Percentiles rank a stretch among this genome's conserved stretches.
Conservation (phyloP, 2,888 invertebrate genomes). For the Drosophila austrosaltans region DNA sequence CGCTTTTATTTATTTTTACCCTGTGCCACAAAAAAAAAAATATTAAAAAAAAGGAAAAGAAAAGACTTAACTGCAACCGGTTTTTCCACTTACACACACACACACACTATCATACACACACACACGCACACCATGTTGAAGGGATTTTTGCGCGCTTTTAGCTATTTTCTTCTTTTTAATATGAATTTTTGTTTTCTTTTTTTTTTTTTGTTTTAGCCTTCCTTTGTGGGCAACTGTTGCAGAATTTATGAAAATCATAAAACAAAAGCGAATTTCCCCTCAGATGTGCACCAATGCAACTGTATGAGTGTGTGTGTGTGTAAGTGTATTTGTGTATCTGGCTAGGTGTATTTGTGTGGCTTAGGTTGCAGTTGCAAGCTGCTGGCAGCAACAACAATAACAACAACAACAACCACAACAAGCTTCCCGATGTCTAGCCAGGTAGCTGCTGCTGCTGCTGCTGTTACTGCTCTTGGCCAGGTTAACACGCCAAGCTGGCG, state of each 20-base stretch:
- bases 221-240: slow-evolving; percentile 50
- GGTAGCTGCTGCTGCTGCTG: slow-evolving; percentile 51
- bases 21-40: slow-evolving; percentile 52
- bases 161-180: slow-evolving; percentile 71
- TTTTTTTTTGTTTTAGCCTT: slow-evolving; percentile 22
- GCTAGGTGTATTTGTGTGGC: slow-evolving; percentile 32
- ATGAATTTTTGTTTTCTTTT: slow-evolving; percentile 35
- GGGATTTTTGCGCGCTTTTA: slow-evolving; percentile 74
- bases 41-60: slow-evolving; percentile 29
- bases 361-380: slow-evolving; percentile 69
- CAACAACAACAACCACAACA: slow-evolving; percentile 62
- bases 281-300: slow-evolving; percentile 14
- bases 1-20: slow-evolving; percentile 80
- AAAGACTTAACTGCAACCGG: slow-evolving; percentile 72
- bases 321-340: slow-evolving; percentile 26
- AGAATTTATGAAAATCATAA: slow-evolving; percentile 72
- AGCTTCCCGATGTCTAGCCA: slow-evolving; percentile 68
- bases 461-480: slow-evolving; percentile 71
- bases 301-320: slow-evolving; percentile 28
- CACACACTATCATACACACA: slow-evolving; percentile 8
- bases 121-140: slow-evolving; percentile 29
- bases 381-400: slow-evolving; percentile 23
- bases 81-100: slow-evolving; percentile 63
- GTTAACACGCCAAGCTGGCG: slow-evolving; percentile 77
- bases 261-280: slow-evolving; percentile 72